Conservation (phyloP, 1,140 invertebrate genomes). For the Diabrotica virgifera region DNA sequence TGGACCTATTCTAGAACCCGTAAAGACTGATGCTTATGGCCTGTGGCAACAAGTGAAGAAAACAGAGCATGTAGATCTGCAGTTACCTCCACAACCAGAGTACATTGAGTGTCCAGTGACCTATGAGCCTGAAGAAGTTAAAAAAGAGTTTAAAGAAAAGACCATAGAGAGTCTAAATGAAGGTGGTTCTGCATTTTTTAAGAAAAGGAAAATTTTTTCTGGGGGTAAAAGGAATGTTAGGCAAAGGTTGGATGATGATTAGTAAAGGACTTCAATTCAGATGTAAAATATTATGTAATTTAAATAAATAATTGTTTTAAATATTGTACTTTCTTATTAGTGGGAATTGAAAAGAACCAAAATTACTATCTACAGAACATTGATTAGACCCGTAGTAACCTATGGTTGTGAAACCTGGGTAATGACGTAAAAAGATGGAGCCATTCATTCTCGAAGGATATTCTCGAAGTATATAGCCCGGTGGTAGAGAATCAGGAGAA, state of each 20-base stretch:
- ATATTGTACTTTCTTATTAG: too few species aligned
- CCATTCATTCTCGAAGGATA: too few species aligned
- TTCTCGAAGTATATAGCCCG: too few species aligned
- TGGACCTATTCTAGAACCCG: slow-evolving; percentile 50
- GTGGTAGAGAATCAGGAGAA: too few species aligned
- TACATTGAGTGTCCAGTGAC: slow-evolving; percentile 43
- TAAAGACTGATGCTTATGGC: slow-evolving; percentile 61
- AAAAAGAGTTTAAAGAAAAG: slow-evolving; percentile 65
- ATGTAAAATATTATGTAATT: too few species aligned
- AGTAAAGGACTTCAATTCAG: too few species aligned
- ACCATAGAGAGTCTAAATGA: slow-evolving; percentile 52
- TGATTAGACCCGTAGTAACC: too few species aligned
- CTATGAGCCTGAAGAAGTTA: slow-evolving; percentile 47
- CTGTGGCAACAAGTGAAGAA: slow-evolving; percentile 59
- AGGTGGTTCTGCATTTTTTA: slow-evolving; percentile 53
- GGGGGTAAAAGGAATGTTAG: slow-evolving; percentile 55
- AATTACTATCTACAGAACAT: too few species aligned
- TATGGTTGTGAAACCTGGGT: too few species aligned
- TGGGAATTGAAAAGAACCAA: too few species aligned
- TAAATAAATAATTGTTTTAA: too few species aligned
- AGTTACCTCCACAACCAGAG: slow-evolving; percentile 55
- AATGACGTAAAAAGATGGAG: too few species aligned
- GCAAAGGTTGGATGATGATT: slow-evolving; percentile 59
- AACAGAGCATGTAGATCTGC: slow-evolving; percentile 50
- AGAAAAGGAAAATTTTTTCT: slow-evolving; percentile 62